Evolutionary conservation across 2,797 vertebrate species (phyloP).

Genomic region (Platyrinchus mystaceus): DNA sequence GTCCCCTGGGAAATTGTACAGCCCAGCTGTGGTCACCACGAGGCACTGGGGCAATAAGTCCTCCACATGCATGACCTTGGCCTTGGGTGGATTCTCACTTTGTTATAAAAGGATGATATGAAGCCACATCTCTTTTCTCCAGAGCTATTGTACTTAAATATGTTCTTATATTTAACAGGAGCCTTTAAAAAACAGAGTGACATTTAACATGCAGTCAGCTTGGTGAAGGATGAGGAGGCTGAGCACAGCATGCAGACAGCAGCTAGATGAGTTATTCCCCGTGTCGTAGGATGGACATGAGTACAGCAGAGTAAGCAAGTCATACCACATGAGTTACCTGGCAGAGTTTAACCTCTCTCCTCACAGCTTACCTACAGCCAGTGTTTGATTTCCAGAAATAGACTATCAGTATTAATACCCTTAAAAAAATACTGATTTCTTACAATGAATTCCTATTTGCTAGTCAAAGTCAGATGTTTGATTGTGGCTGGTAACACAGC

Average conservation of each 20-base stretch:
- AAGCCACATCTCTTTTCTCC: background rate
- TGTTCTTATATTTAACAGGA: background rate
- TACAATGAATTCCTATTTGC: background rate
- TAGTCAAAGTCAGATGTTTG: background rate
- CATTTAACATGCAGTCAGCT: background rate
- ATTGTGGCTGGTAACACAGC: background rate
- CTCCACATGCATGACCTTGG: fast-evolving
- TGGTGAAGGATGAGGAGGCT: background rate
- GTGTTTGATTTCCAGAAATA: background rate
- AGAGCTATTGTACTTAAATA: background rate
- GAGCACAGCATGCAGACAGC: background rate
- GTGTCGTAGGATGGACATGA: background rate
- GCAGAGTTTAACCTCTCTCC: background rate
- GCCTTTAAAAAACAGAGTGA: background rate
- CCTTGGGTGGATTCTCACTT: background rate
- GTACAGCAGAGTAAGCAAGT: background rate
- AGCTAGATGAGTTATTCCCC: background rate
- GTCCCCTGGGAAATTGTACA: background rate
- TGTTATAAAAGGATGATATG: background rate
- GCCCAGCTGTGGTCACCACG: background rate
- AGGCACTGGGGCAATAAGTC: background rate
- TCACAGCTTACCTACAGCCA: background rate
- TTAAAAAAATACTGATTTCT: background rate
- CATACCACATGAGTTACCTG: background rate
- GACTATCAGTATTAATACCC: background rate